Evolutionary conservation across 2,888 invertebrate genomes (phyloP).

Genomic region (Meteorus cinctellus): DNA sequence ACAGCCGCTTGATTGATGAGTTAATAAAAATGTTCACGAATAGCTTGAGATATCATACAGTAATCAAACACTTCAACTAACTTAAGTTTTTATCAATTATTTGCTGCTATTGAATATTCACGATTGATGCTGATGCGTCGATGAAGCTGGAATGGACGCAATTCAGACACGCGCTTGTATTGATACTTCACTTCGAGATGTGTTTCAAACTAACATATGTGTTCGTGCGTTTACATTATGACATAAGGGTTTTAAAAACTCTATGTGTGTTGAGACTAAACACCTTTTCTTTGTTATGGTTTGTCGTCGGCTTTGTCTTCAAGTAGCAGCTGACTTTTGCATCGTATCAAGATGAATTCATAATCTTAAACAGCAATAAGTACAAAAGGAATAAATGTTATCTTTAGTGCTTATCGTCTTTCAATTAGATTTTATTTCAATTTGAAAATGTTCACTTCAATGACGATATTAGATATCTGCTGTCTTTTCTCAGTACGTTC

Average conservation of each 20-base stretch:
- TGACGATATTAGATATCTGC: neutral
- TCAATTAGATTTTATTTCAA: neutral
- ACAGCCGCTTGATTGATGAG: no score
- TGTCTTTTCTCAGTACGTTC: no score
- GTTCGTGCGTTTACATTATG: neutral
- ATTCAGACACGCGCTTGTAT: constrained; percentile 22
- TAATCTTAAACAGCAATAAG: no score
- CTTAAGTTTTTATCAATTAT: neutral
- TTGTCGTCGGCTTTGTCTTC: neutral
- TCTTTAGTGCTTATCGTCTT: neutral
- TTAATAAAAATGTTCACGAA: neutral
- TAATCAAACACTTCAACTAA: no score
- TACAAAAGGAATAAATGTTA: neutral
- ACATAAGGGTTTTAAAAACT: constrained; percentile 2
- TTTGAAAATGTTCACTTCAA: neutral
- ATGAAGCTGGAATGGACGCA: constrained; percentile 20
- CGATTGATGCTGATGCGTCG: neutral
- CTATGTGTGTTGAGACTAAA: constrained; percentile 13
- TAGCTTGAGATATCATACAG: neutral
- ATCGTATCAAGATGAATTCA: neutral
- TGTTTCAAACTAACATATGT: constrained; percentile 8
- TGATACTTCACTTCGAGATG: constrained; percentile 20
- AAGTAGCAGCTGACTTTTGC: constrained; percentile 25
- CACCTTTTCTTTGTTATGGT: constrained; percentile 9
- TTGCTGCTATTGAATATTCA: neutral